Percentiles rank a stretch among this genome's conserved stretches.
These are phyloP conservation scores for Tigriopus japonicus DNA, from an alignment of 1,140 invertebrate genomes.

Conservation along the genomic window DNA sequence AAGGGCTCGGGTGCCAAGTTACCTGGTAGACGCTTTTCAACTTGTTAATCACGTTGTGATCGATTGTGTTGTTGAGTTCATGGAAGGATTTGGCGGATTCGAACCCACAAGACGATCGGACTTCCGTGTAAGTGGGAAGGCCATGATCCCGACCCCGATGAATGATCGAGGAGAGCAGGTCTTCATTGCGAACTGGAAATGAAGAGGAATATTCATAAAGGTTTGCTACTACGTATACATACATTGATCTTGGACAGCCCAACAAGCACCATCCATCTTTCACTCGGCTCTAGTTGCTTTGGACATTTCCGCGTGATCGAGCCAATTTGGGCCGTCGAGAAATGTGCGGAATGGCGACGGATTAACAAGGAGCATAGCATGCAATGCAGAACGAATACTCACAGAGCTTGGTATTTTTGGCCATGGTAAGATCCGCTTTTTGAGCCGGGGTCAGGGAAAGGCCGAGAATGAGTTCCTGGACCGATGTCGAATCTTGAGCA, in stretches of 20 bases:
- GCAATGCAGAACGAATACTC: background rate
- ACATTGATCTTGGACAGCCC: too few relatives aligned
- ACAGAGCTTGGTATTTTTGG: slow-evolving; percentile 9
- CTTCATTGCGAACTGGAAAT: slow-evolving; percentile 34
- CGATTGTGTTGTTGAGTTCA: slow-evolving; percentile 39
- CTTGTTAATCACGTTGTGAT: slow-evolving; percentile 32
- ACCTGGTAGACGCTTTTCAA: slow-evolving; percentile 42
- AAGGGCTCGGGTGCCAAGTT: too few relatives aligned
- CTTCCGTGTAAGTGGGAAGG: slow-evolving; percentile 45
- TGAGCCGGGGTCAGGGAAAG: slow-evolving; percentile 1
- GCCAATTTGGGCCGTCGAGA: too few relatives aligned
- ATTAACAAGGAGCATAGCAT: background rate
- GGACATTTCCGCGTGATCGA: too few relatives aligned
- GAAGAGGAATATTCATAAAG: background rate
- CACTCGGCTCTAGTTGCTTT: too few relatives aligned
- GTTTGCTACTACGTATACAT: background rate
- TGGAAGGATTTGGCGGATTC: slow-evolving; percentile 41
- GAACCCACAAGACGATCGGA: slow-evolving; percentile 46
- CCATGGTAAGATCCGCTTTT: slow-evolving; percentile 3
- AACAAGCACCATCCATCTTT: too few relatives aligned
- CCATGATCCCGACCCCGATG: slow-evolving; percentile 73
- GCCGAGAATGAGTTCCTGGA: background rate
- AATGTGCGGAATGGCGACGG: background rate
- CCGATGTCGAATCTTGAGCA: background rate
- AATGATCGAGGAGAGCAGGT: slow-evolving; percentile 64